These are phyloP conservation scores for Synergus gifuensis DNA, from an alignment of 2,888 invertebrate species.

Conservation along the genomic window DNA sequence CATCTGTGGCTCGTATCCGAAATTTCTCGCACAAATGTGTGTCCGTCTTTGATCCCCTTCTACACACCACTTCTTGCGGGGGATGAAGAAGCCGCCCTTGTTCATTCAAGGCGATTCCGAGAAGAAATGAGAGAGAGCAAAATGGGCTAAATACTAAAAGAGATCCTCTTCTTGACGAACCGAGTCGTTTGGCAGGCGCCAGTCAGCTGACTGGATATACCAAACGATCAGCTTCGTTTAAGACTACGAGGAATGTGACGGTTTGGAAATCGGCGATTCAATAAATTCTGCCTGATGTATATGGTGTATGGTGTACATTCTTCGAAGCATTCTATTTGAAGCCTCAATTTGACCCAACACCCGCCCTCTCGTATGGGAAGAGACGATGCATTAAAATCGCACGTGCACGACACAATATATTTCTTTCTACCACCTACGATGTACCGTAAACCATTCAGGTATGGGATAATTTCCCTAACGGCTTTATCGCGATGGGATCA, in stretches of 20 bases:
- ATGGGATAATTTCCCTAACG: conserved; percentile 25
- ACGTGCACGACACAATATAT: conserved; percentile 13
- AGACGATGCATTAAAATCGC: conserved; percentile 5
- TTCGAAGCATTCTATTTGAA: conserved; percentile 1
- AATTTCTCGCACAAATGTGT: conserved; percentile 9
- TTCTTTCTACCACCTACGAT: not conserved
- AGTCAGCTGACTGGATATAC: not conserved
- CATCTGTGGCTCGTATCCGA: conserved; percentile 17
- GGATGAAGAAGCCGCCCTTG: conserved; percentile 37
- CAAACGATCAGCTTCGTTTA: conserved; percentile 33
- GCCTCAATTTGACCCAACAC: conserved; percentile 27
- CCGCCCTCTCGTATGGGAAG: conserved; percentile 21
- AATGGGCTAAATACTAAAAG: conserved; percentile 24
- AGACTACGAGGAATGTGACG: conserved; percentile 38
- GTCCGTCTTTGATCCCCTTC: conserved; percentile 19
- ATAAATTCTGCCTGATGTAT: not conserved
- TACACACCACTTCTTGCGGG: not conserved
- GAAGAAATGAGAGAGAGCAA: conserved; percentile 2
- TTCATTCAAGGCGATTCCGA: conserved; percentile 22
- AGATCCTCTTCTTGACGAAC: conserved; percentile 7
- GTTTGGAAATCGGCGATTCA: conserved; percentile 20
- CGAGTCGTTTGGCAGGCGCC: conserved; percentile 27
- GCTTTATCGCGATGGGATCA: conserved; percentile 10
- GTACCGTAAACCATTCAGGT: conserved; percentile 24
- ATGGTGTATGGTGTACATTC: not conserved